Conservation (phyloP, 2,888 invertebrate genomes). For the Blastobasis lacticolella region DNA sequence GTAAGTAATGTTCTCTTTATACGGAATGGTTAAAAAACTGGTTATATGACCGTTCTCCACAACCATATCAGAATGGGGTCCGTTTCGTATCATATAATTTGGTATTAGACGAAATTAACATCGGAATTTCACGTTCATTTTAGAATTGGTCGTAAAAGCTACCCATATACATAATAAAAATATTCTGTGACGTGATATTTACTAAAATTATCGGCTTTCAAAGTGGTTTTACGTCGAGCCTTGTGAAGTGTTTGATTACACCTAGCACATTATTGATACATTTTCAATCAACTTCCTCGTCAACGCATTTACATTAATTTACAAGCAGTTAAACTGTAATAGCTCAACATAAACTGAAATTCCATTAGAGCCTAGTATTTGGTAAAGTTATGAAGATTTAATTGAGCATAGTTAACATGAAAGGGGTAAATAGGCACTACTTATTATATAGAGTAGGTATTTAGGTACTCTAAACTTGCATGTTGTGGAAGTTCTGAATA, state of each 20-base stretch:
- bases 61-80: constrained; percentile 24
- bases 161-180: constrained; percentile 23
- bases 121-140: constrained; percentile 29
- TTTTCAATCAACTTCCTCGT: constrained; percentile 29
- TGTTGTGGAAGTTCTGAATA: too few species aligned
- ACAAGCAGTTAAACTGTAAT: neutral
- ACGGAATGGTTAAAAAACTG: constrained; percentile 32
- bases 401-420: too few species aligned
- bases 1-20: constrained; percentile 40
- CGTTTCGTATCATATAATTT: constrained; percentile 30
- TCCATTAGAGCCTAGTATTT: too few species aligned
- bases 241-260: constrained; percentile 26
- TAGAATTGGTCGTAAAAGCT: constrained; percentile 35
- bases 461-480: too few species aligned
- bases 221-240: constrained; percentile 12
- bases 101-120: constrained; percentile 31
- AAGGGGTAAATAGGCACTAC: too few species aligned
- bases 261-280: constrained; percentile 30
- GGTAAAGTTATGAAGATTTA: too few species aligned
- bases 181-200: constrained; percentile 28
- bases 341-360: too few species aligned
- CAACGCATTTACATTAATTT: neutral
- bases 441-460: too few species aligned
- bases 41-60: constrained; percentile 31
- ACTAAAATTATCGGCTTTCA: constrained; percentile 31